phyloP scores from a whole-genome alignment of 2,888 invertebrate genomes.

The Liopterus haemorrhoidalis region DNA sequence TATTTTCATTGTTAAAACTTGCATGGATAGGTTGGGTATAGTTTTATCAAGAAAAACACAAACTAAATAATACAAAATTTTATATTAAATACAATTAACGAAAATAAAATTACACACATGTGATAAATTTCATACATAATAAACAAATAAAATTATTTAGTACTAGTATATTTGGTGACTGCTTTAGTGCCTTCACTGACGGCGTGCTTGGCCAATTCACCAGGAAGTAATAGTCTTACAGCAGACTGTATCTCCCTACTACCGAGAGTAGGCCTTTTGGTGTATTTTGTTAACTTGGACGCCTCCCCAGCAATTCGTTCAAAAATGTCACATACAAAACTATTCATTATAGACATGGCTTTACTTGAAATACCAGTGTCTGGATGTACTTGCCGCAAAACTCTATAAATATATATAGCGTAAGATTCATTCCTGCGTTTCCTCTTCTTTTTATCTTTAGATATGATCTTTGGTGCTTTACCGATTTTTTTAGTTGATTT shows the following conservation, averaged over 20 bases:
- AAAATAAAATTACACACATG: too few species aligned
- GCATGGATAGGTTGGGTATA: too few species aligned
- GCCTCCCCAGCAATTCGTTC: constrained; percentile 65
- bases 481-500: constrained; percentile 51
- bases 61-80: too few species aligned
- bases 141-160: constrained; percentile 31
- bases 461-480: constrained; percentile 53
- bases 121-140: too few species aligned
- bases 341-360: constrained; percentile 69
- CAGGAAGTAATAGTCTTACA: constrained; percentile 61
- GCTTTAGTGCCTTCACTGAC: constrained; percentile 63
- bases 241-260: constrained; percentile 66
- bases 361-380: constrained; percentile 63
- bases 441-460: constrained; percentile 54
- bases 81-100: too few species aligned
- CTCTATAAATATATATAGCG: too few species aligned
- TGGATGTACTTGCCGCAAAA: too few species aligned
- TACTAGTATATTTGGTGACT: constrained; percentile 37
- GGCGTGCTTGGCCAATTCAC: constrained; percentile 67
- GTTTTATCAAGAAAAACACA: too few species aligned
- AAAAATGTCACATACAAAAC: constrained; percentile 68
- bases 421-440: constrained; percentile 52
- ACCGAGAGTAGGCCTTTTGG: constrained; percentile 60
- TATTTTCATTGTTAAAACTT: too few species aligned
- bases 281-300: constrained; percentile 56